These are phyloP conservation scores for Falco biarmicus DNA, from an alignment of 2,797 vertebrate species.

Conservation along the genomic window DNA sequence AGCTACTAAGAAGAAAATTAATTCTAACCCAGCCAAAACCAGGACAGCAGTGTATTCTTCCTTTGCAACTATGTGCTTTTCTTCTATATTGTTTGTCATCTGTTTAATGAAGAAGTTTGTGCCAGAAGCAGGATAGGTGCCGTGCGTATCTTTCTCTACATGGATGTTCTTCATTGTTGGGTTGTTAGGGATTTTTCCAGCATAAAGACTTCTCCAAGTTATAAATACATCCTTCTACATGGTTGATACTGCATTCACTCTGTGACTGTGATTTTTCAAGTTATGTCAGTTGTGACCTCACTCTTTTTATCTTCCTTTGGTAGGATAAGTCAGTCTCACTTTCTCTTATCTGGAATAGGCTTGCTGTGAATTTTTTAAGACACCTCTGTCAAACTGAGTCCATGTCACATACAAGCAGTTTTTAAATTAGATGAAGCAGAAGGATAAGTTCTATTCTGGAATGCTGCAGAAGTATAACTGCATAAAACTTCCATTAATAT, in stretches of 20 bases:
- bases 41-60: neutral
- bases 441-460: neutral
- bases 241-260: neutral
- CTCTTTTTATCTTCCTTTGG: neutral
- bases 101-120: neutral
- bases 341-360: neutral
- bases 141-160: neutral
- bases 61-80: neutral
- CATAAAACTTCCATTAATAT: neutral
- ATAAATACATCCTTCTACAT: neutral
- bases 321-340: neutral
- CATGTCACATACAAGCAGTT: neutral
- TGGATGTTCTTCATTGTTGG: neutral
- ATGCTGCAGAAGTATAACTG: neutral
- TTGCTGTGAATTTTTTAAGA: constrained; percentile 41
- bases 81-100: neutral
- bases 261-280: neutral
- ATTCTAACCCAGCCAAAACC: too few species aligned
- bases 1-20: too few species aligned
- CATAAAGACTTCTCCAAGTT: neutral
- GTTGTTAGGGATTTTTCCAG: neutral
- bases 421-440: neutral
- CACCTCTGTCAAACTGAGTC: constrained; percentile 6
- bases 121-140: neutral
- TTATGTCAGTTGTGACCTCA: neutral